Conservation (phyloP, 2,797 vertebrate genomes). For the Carcharodon carcharias region DNA sequence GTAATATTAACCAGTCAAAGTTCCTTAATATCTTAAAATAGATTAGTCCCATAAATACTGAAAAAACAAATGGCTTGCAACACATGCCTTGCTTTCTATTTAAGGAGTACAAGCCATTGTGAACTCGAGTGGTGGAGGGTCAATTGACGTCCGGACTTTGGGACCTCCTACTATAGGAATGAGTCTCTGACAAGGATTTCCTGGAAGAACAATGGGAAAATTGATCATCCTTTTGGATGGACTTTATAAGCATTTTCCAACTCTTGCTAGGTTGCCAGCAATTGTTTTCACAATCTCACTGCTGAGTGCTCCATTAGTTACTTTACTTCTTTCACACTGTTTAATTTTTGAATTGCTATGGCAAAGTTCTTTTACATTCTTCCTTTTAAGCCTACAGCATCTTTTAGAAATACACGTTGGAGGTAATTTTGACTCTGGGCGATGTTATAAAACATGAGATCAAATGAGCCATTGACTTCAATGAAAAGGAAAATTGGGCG, state of each 20-base stretch:
- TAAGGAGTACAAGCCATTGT: background rate
- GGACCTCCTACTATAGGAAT: conserved; percentile 1
- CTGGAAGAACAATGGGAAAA: conserved; percentile 29
- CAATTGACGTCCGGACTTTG: background rate
- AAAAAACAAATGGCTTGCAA: background rate
- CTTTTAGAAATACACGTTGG: background rate
- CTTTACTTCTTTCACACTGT: background rate
- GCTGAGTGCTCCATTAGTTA: background rate
- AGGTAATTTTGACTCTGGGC: background rate
- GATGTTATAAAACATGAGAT: background rate
- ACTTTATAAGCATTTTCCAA: background rate
- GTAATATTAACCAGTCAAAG: background rate
- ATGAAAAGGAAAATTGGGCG: background rate
- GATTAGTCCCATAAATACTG: background rate
- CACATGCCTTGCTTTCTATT: background rate
- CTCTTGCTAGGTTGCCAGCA: conserved; percentile 3
- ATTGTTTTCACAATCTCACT: conserved; percentile 17
- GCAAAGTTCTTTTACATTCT: background rate
- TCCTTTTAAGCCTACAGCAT: background rate
- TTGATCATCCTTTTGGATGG: conserved; percentile 5
- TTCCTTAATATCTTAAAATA: conserved; percentile 24
- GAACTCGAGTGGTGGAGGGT: background rate
- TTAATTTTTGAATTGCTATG: background rate
- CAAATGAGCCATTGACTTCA: background rate
- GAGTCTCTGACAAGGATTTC: conserved; percentile 26